Base-by-base conservation (phyloP, 2,113 vertebrate species). In the Lagopus muta region DNA sequence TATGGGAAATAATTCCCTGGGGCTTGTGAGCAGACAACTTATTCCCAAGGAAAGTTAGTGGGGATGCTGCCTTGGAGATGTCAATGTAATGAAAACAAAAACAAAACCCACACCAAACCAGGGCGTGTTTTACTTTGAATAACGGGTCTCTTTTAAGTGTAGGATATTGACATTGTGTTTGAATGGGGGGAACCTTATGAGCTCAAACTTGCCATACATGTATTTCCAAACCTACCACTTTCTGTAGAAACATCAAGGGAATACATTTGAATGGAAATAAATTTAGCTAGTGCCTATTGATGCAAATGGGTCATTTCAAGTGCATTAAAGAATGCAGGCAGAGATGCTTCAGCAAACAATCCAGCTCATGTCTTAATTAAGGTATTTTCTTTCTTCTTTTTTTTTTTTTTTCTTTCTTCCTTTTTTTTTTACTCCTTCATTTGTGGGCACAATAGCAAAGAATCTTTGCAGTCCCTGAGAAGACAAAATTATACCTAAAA, bases 181-280 rank as follows among this genome's bases (percentile, higher is more conserved):
- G 84, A 95, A 96, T 93, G 55, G 82, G 58, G 58, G 90, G 83
- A 88, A 92, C 92, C 1, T 1, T 91, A 91, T 95, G 91, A 93
- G 94, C 88, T 75, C 91, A 87, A 58, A 89, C 92, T 92, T 86
- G 80, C 90, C 86, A 91, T 93, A 95, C 92, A 88, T 47, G 65
- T 94, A 94, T 94, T 94, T 94, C 89, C 93, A 94, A 94, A 92
- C 89, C 89, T 90, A 73, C 79, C 55, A 95, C 90, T 88, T 95
- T 93, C 92, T 95, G 89, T 67, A 86, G 90, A 88, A 95, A 97
- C 95, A 97, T 94, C 95, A 94, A 95, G 96, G 96, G 93, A 93
- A 94, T 72, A 88, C 90, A 94, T 97, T 72, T 96, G 91, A 96
- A 96, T 90, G 62, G 90, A 86, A 96, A 94, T 90, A 95, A 94